phyloP scores from a whole-genome alignment of 30 jellyfish, hydroid and myxozoan species.

The Catostylus mosaicus region DNA sequence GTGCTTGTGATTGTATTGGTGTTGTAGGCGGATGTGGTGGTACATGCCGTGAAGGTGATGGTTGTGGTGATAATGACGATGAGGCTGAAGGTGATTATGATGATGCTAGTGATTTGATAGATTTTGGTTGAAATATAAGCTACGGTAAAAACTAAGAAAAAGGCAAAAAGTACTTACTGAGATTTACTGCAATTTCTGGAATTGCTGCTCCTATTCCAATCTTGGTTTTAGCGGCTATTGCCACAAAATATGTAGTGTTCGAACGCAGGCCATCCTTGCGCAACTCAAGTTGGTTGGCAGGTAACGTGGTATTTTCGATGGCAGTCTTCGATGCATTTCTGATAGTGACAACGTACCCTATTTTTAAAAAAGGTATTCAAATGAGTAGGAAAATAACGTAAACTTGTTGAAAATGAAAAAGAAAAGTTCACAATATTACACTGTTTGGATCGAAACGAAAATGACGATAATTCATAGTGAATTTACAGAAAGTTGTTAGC shows the following conservation, averaged over 20 bases:
- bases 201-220: conserved; percentile 34
- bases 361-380: not conserved
- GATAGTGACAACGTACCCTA: conserved; percentile 38
- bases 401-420: too few species aligned
- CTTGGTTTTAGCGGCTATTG: conserved; percentile 46
- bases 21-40: not conserved
- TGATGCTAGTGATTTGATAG: not conserved
- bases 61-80: not conserved
- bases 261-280: conserved; percentile 12
- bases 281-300: not conserved
- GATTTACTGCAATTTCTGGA: not conserved
- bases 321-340: not conserved
- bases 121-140: too few species aligned
- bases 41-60: not conserved
- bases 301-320: not conserved
- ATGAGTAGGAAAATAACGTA: too few species aligned
- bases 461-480: too few species aligned
- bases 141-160: not conserved
- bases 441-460: too few species aligned
- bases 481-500: too few species aligned
- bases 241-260: conserved; percentile 20
- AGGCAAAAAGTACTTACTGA: conserved; percentile 18
- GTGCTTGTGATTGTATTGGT: too few species aligned
- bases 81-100: not conserved
- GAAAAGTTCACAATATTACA: too few species aligned